Evolutionary conservation across 1,140 invertebrate genomes (phyloP).

Genomic region (Drosophila elegans): DNA sequence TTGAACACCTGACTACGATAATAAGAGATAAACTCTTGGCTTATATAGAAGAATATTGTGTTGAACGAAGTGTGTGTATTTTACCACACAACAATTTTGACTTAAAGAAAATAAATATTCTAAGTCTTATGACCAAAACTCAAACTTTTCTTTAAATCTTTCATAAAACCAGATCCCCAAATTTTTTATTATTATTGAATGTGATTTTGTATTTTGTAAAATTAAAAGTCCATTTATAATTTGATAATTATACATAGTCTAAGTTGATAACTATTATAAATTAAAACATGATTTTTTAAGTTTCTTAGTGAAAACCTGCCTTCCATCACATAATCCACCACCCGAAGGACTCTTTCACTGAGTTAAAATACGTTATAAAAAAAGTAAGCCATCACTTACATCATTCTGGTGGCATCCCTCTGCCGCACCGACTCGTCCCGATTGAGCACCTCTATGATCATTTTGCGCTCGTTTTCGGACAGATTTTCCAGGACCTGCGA

Average conservation of each 20-base stretch:
- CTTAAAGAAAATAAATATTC: no score
- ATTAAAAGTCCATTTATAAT: no score
- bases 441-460: slow-evolving; percentile 84
- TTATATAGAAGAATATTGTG: not conserved
- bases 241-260: no score
- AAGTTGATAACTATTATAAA: no score
- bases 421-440: slow-evolving; percentile 82
- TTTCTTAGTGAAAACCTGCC: not conserved
- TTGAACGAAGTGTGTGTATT: no score
- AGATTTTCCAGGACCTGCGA: slow-evolving; percentile 82
- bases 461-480: slow-evolving; percentile 84
- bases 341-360: not conserved
- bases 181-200: no score
- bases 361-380: not conserved
- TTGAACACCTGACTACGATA: not conserved
- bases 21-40: not conserved
- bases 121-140: no score
- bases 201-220: no score
- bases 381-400: slow-evolving; percentile 67
- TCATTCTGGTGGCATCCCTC: slow-evolving; percentile 82
- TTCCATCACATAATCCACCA: not conserved
- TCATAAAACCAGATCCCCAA: no score
- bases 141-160: no score
- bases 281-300: not conserved
- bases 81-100: no score